Evolutionary conservation across 2,888 invertebrate species (phyloP), one percentile per base, ranked within the genome.

Genomic region (Graphium colonna): DNA sequence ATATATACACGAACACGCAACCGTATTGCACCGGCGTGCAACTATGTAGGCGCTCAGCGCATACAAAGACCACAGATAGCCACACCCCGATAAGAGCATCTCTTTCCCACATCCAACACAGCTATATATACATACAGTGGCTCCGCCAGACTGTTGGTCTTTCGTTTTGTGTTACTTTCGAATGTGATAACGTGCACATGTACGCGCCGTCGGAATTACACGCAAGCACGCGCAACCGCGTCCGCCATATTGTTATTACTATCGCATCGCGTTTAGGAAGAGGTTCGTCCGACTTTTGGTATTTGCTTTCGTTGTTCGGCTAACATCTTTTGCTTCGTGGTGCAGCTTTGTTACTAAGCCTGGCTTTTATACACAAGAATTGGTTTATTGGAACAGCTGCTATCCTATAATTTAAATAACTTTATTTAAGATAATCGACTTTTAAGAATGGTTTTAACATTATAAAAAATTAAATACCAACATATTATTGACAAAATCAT

Each of bases 311-410:
- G 80, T 82, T 81, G 73, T 76, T 81, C 81, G 21, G 78, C 78
- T 79, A 77, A 79, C 79, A 79, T 80, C 79, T 82, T 84, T 82
- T 82, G 75, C 71, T 70, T 71, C 65, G 79, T 80, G 80, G 79
- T 83, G 82, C 81, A 5, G 21, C 75, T 81, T 85, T 84, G 82
- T 84, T 82, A n/a, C n/a, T n/a, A n/a, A n/a, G n/a, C n/a, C n/a
- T n/a, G n/a, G n/a, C n/a, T n/a, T n/a, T n/a, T n/a, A n/a, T n/a
- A n/a, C n/a, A n/a, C n/a, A n/a, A n/a, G n/a, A n/a, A n/a, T n/a
- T n/a, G n/a, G n/a, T n/a, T n/a, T n/a, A n/a, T n/a, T n/a, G n/a
- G n/a, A n/a, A n/a, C n/a, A n/a, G n/a, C n/a, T n/a, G n/a, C n/a
- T n/a, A n/a, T n/a, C n/a, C n/a, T n/a, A n/a, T n/a, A n/a, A n/a